phyloP scores from a whole-genome alignment of 2,888 invertebrate genomes.

The Nemurella pictetii region DNA sequence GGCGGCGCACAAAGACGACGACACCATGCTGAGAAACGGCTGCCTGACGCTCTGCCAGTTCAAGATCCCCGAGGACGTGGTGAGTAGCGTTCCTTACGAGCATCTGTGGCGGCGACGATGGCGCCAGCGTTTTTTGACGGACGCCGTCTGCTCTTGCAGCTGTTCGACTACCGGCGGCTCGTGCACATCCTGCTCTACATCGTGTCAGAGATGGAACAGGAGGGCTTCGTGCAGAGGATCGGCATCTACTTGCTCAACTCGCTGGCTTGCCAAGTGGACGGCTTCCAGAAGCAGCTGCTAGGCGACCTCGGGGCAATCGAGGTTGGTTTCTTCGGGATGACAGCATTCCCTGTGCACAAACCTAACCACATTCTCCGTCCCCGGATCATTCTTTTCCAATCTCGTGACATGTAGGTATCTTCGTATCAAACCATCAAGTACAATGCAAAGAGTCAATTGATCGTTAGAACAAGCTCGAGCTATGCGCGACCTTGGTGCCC shows the following conservation, averaged over 20 bases:
- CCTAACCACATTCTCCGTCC: not conserved
- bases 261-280: constrained; percentile 94
- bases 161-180: constrained; percentile 86
- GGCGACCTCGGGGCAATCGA: constrained; percentile 87
- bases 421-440: too few relatives aligned
- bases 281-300: constrained; percentile 85
- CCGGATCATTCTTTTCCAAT: too few relatives aligned
- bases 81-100: constrained; percentile 59
- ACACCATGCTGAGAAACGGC: constrained; percentile 95
- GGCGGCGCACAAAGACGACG: constrained; percentile 81
- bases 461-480: too few relatives aligned
- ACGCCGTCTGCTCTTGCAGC: constrained; percentile 55
- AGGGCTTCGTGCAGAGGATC: constrained; percentile 91
- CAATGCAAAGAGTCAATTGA: too few relatives aligned
- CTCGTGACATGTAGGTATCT: too few relatives aligned
- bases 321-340: constrained; percentile 55
- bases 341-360: not conserved
- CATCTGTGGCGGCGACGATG: too few relatives aligned
- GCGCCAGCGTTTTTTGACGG: too few relatives aligned
- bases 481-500: too few relatives aligned
- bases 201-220: constrained; percentile 78
- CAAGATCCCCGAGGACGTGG: constrained; percentile 92
- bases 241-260: constrained; percentile 94
- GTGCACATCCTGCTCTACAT: constrained; percentile 82
- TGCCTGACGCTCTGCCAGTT: constrained; percentile 94